These are phyloP conservation scores for Myrmophylax atrothorax DNA, from an alignment of 2,113 vertebrate species.

Conservation along the genomic window DNA sequence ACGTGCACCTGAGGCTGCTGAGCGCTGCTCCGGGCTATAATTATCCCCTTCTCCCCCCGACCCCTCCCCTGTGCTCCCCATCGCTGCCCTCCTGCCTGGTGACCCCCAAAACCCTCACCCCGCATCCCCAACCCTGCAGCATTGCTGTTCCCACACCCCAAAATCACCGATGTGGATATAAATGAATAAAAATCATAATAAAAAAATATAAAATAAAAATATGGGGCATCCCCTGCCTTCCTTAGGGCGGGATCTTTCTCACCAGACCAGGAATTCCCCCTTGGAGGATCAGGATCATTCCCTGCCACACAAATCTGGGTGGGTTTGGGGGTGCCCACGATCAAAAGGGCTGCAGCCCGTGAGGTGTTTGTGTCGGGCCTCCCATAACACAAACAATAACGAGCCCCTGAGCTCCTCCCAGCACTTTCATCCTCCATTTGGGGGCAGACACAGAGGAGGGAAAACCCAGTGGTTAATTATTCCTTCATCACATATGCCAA, in stretches of 20 bases:
- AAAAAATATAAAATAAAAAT: background rate
- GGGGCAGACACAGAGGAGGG: background rate
- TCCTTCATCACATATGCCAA: background rate
- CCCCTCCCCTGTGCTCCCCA: background rate
- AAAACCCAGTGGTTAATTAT: background rate
- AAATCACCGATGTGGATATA: background rate
- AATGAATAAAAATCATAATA: background rate
- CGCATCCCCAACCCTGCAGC: accelerated
- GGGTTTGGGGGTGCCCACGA: background rate
- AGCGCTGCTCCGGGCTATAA: background rate
- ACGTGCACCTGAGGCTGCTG: background rate
- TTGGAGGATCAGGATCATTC: accelerated
- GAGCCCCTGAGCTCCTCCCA: accelerated
- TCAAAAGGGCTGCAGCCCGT: accelerated
- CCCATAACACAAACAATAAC: background rate
- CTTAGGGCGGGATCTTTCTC: background rate
- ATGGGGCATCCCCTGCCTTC: background rate
- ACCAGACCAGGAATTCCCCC: accelerated
- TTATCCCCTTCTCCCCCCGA: background rate
- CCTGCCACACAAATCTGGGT: accelerated
- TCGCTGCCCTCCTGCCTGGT: background rate
- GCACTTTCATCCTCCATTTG: background rate
- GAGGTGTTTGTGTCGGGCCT: background rate
- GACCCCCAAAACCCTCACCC: background rate
- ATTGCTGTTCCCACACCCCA: accelerated